A percentile compares a stretch with the other conserved stretches of the same genome.
These are phyloP conservation scores for Gallirallus australis DNA, from an alignment of 2,797 vertebrate species.

Conservation along the genomic window DNA sequence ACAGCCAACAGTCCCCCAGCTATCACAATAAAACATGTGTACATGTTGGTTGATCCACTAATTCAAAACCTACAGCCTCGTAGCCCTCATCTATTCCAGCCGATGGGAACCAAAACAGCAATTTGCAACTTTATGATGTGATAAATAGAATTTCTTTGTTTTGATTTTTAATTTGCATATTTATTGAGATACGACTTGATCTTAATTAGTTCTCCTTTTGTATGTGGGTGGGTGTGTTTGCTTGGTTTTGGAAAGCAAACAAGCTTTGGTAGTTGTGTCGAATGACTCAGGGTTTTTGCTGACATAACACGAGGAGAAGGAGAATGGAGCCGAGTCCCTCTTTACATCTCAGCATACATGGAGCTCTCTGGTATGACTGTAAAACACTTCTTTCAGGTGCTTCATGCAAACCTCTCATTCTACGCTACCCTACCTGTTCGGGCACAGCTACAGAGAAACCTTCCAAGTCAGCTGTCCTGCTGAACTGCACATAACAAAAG, in stretches of 20 bases:
- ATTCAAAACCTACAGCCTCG: background rate
- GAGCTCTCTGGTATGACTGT: background rate
- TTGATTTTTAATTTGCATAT: slow-evolving; percentile 83
- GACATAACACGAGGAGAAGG: background rate
- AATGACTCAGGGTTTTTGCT: slow-evolving; percentile 36
- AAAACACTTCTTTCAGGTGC: background rate
- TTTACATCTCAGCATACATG: background rate
- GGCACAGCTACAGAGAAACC: slow-evolving; percentile 31
- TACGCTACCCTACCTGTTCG: background rate
- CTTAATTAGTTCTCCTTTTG: slow-evolving; percentile 80
- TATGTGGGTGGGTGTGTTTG: slow-evolving; percentile 26
- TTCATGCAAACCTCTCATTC: background rate
- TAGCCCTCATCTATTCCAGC: slow-evolving; percentile 41
- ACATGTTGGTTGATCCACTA: background rate
- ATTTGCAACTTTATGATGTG: slow-evolving; percentile 81
- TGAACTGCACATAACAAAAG: background rate
- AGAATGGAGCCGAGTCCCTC: background rate
- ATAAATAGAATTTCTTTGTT: slow-evolving; percentile 80
- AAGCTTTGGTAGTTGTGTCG: slow-evolving; percentile 2
- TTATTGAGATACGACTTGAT: slow-evolving; percentile 80
- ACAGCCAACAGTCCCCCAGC: background rate
- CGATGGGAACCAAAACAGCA: slow-evolving; percentile 50
- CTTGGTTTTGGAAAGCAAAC: slow-evolving; percentile 48
- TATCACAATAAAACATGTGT: background rate
- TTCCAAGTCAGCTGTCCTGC: background rate